Evolutionary conservation across 2,888 invertebrate species (phyloP).

Genomic region (Oxystoma pomonae): DNA sequence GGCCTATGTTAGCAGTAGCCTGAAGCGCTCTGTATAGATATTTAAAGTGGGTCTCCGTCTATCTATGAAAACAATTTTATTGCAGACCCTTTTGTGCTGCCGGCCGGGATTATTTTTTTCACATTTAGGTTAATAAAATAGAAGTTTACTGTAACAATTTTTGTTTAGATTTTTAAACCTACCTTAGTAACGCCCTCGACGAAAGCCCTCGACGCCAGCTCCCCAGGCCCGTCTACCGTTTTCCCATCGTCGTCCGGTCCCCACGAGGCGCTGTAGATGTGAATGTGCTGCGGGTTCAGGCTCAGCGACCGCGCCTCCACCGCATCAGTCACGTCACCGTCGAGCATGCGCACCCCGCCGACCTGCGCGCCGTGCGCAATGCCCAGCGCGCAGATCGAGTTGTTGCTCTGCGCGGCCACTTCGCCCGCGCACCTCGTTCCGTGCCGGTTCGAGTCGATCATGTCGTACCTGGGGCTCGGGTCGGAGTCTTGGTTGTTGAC

Average conservation of each 20-base stretch:
- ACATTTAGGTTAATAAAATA: too few species aligned
- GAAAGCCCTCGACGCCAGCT: slow-evolving; percentile 91
- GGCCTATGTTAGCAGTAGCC: too few species aligned
- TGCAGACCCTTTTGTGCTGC: too few species aligned
- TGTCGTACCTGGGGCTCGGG: slow-evolving; percentile 96
- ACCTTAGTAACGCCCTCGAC: slow-evolving; percentile 93
- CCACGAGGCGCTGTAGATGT: slow-evolving; percentile 98
- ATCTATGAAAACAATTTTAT: too few species aligned
- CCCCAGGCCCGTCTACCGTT: slow-evolving; percentile 97
- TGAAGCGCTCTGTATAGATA: too few species aligned
- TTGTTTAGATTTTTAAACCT: too few species aligned
- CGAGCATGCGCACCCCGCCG: slow-evolving; percentile 91
- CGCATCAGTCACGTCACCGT: slow-evolving; percentile 97
- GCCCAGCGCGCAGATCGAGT: slow-evolving; percentile 93
- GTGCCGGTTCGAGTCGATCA: slow-evolving; percentile 93
- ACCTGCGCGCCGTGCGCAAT: slow-evolving; percentile 94
- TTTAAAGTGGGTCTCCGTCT: too few species aligned
- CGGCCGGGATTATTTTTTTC: too few species aligned
- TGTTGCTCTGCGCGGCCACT: slow-evolving; percentile 96
- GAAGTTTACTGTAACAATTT: too few species aligned
- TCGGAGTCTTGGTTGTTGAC: slow-evolving; percentile 95
- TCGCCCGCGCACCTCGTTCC: slow-evolving; percentile 96
- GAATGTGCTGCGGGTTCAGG: slow-evolving; percentile 93
- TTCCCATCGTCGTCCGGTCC: slow-evolving; percentile 98
- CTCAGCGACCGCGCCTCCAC: slow-evolving; percentile 95